phyloP scores from a whole-genome alignment of 2,113 vertebrate genomes.

The Shinisaurus crocodilurus region DNA sequence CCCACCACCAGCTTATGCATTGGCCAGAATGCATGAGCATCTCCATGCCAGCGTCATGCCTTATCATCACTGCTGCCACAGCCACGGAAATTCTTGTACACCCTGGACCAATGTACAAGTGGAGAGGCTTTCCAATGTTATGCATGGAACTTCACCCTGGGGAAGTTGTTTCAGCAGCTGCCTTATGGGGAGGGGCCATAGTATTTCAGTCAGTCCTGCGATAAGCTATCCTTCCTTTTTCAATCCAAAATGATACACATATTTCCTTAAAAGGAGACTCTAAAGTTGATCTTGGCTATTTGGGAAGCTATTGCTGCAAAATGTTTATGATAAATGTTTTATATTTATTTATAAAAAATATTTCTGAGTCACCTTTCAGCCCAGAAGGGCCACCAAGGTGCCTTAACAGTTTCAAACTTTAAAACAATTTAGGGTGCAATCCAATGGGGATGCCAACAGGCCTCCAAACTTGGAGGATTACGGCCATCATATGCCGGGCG shows the following conservation, averaged over 20 bases:
- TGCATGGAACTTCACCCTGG: neutral
- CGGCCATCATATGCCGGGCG: no score
- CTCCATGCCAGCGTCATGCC: neutral
- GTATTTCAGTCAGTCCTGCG: neutral
- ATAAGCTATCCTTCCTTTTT: neutral
- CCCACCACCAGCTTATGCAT: neutral
- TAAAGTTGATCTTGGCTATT: neutral
- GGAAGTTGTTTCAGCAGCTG: neutral
- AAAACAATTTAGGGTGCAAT: no score
- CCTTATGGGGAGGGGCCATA: neutral
- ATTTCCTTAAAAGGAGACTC: neutral
- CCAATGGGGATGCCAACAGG: no score
- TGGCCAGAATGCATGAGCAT: neutral
- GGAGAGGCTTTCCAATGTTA: neutral
- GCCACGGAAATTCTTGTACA: neutral
- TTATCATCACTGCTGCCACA: neutral
- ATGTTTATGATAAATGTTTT: neutral
- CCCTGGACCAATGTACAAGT: neutral
- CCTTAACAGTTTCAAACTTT: no score
- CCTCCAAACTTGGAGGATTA: no score
- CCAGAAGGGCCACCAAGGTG: neutral
- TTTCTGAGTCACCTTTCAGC: neutral
- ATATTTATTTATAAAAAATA: no score
- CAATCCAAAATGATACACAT: neutral
- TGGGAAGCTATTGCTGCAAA: neutral